Conservation (phyloP, 2,888 invertebrate species). For the Nomada ferruginata region DNA sequence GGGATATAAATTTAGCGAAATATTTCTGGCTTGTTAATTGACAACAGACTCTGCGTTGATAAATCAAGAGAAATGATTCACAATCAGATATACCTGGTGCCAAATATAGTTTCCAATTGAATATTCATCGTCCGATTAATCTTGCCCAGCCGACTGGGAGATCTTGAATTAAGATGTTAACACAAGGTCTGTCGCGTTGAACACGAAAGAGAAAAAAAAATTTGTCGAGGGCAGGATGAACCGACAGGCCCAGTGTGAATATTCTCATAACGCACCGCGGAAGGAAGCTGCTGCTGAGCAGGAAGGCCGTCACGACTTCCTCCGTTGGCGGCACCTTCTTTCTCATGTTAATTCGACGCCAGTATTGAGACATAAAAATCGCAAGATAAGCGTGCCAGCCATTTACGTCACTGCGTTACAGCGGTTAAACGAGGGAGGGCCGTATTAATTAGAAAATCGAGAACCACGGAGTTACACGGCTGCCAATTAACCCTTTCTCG, state of each 20-base stretch:
- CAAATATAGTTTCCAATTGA: no score
- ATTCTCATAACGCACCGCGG: slow-evolving; percentile 22
- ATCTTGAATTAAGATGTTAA: no score
- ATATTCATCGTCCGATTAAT: no score
- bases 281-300: slow-evolving; percentile 6
- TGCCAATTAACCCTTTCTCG: slow-evolving; percentile 32
- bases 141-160: no score
- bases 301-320: slow-evolving; percentile 2
- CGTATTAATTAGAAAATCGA: slow-evolving; percentile 31
- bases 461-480: slow-evolving; percentile 3
- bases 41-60: no score
- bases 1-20: no score
- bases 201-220: no score
- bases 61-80: no score
- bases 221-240: background rate
- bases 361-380: slow-evolving; percentile 33
- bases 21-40: no score
- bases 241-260: slow-evolving; percentile 11
- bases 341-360: slow-evolving; percentile 19
- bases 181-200: no score
- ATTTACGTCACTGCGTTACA: background rate
- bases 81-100: no score
- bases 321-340: background rate
- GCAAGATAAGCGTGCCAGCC: slow-evolving; percentile 15
- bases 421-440: background rate